Percentiles rank a stretch among this genome's conserved stretches.
Conservation (phyloP, 2,113 vertebrate genomes). For the Neodontobutis hainanensis region DNA sequence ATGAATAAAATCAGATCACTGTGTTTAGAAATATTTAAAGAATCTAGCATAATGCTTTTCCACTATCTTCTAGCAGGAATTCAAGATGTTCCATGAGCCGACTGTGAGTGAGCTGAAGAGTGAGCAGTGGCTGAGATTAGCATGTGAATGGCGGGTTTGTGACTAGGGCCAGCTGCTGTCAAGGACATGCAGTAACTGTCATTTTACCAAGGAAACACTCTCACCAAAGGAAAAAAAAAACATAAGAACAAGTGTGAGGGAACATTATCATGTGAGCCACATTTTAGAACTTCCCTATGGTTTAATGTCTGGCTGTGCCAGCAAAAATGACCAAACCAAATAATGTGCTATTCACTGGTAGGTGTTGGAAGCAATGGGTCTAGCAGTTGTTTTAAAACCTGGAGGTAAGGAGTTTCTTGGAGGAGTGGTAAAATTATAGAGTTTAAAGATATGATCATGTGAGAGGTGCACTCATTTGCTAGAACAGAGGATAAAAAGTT, state of each 20-base stretch:
- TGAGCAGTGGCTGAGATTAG: constrained; percentile 66
- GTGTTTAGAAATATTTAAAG: constrained; percentile 50
- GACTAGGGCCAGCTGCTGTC: constrained; percentile 67
- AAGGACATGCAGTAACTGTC: constrained; percentile 65
- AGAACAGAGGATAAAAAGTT: constrained; percentile 46
- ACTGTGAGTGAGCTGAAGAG: constrained; percentile 42
- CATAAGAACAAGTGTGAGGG: constrained; percentile 10
- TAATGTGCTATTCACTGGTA: not conserved
- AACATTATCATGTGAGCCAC: constrained; percentile 3
- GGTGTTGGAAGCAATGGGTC: not conserved
- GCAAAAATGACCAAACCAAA: not conserved
- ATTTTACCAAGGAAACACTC: constrained; percentile 42
- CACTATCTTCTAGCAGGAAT: constrained; percentile 24
- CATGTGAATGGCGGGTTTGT: constrained; percentile 70
- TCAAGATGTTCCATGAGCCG: constrained; percentile 56
- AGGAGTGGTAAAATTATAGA: not conserved
- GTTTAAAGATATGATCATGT: constrained; percentile 49
- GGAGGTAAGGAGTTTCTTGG: constrained; percentile 16
- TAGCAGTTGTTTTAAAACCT: not conserved
- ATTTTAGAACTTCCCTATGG: constrained; percentile 1
- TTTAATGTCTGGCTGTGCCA: constrained; percentile 5
- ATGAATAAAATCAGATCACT: constrained; percentile 42
- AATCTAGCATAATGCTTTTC: constrained; percentile 24
- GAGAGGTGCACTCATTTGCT: constrained; percentile 32
- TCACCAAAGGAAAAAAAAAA: constrained; percentile 14